Conservation (phyloP, 2,797 vertebrate genomes). For the Anguilla obscura region DNA sequence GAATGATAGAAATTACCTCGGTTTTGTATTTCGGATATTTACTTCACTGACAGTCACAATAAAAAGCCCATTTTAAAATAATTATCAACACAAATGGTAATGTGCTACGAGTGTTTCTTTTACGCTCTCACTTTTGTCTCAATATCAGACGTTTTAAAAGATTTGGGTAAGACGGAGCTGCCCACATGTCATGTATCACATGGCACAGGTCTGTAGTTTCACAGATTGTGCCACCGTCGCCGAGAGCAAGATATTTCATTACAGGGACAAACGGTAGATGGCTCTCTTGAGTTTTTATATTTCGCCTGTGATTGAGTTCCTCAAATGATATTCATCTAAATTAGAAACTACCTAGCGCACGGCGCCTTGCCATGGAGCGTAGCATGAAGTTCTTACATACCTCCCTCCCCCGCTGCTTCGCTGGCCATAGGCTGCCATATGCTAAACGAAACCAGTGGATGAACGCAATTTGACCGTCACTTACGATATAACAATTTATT, state of each 20-base stretch:
- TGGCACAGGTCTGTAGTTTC: background rate
- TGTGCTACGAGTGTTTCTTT: background rate
- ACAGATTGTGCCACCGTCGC: slow-evolving; percentile 23
- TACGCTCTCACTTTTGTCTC: background rate
- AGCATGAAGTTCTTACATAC: slow-evolving; percentile 22
- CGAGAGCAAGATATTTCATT: slow-evolving; percentile 73
- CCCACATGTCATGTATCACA: background rate
- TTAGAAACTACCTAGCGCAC: slow-evolving; percentile 39
- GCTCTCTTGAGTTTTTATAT: slow-evolving; percentile 94
- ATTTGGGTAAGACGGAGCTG: background rate
- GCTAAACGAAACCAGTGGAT: background rate
- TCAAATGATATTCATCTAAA: slow-evolving; percentile 48
- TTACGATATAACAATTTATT: background rate
- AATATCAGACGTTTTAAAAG: background rate
- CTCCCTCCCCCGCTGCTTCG: background rate
- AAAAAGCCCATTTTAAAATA: background rate
- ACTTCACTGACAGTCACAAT: background rate
- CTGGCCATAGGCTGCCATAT: background rate
- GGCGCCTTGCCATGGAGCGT: slow-evolving; percentile 3
- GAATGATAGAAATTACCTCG: background rate
- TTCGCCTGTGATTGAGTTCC: slow-evolving; percentile 58
- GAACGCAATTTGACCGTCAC: background rate
- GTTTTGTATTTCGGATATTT: background rate
- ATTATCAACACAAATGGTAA: background rate
- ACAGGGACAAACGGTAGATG: slow-evolving; percentile 93